Conservation (phyloP, 53 echinoderm and acorn worm genomes). For the Luidia sarsii region DNA sequence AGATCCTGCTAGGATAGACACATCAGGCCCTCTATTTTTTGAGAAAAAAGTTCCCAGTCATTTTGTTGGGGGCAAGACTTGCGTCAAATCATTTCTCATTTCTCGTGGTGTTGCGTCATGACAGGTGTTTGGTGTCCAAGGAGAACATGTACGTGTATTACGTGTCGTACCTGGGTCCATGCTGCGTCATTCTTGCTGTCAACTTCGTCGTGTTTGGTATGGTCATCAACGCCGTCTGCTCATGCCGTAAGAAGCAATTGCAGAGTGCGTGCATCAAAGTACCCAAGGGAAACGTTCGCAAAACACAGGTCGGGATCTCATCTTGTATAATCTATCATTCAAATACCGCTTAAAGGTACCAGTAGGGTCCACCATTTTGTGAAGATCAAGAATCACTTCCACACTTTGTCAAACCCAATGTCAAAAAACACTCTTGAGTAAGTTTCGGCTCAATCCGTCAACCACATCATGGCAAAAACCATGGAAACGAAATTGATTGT, state of each 20-base stretch:
- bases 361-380: too few species aligned
- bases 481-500: too few species aligned
- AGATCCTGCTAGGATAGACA: not conserved
- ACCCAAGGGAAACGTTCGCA: constrained; percentile 58
- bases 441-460: too few species aligned
- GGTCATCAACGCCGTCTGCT: constrained; percentile 73
- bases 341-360: too few species aligned
- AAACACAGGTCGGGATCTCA: constrained; percentile 74
- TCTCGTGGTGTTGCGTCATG: not conserved
- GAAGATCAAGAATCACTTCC: too few species aligned
- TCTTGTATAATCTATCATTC: too few species aligned
- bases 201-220: constrained; percentile 83
- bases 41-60: not conserved
- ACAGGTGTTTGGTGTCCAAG: constrained; percentile 72
- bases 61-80: not conserved
- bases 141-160: constrained; percentile 70
- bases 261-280: not conserved
- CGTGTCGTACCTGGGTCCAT: constrained; percentile 76
- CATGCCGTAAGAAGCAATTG: constrained; percentile 66
- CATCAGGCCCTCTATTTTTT: too few species aligned
- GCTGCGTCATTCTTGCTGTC: constrained; percentile 65
- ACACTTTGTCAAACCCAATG: too few species aligned
- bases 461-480: too few species aligned
- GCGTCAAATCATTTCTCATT: not conserved
- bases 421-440: too few species aligned